These are phyloP conservation scores for Ascidia mentula DNA, from an alignment of 23 tunicate genomes.

Conservation along the genomic window DNA sequence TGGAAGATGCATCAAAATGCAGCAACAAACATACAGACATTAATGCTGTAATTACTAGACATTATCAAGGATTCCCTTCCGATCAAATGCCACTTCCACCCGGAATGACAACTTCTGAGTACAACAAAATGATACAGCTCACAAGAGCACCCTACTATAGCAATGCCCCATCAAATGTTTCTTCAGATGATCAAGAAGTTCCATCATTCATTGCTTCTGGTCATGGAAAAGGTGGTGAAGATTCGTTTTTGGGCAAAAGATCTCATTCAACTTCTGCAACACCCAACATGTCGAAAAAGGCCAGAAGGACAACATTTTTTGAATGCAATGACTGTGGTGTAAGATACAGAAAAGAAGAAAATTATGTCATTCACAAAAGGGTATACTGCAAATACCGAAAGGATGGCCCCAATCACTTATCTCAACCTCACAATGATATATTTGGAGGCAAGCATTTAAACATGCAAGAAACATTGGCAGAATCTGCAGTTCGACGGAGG, in stretches of 20 bases:
- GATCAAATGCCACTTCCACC: neutral
- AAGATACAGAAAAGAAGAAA: constrained; percentile 53
- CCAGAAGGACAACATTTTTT: constrained; percentile 34
- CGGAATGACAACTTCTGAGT: constrained; percentile 21
- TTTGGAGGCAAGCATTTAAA: neutral
- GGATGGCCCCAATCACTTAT: neutral
- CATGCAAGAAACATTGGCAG: constrained; percentile 1
- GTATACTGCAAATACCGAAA: constrained; percentile 50
- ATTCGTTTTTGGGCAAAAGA: constrained; percentile 20
- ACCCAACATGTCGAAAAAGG: constrained; percentile 17
- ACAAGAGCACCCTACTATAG: constrained; percentile 27
- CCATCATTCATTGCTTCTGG: neutral
- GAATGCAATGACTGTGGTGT: constrained; percentile 73
- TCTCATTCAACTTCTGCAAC: neutral
- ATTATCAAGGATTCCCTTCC: neutral
- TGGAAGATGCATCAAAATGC: neutral
- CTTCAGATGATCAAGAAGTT: neutral
- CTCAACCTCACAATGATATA: neutral
- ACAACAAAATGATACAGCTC: constrained; percentile 39
- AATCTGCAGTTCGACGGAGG: neutral
- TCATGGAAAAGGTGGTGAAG: neutral
- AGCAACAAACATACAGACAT: neutral
- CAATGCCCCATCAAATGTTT: neutral
- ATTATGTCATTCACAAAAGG: constrained; percentile 53
- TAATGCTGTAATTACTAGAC: neutral